Conservation (phyloP, 2,113 vertebrate species). For the Lanius ludovicianus region DNA sequence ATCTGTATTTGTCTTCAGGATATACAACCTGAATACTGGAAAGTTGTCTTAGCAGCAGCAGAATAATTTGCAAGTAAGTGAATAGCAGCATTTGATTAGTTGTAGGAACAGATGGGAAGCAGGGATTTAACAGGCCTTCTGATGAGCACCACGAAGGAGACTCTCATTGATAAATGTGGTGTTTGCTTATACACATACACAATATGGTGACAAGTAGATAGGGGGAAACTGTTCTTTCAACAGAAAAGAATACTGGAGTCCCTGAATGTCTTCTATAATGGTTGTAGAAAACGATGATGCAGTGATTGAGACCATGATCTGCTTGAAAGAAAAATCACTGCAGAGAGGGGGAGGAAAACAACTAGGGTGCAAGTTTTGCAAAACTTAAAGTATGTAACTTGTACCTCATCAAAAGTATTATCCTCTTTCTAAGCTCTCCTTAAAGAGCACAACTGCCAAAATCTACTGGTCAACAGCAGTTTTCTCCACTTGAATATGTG, state of each 20-base stretch:
- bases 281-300: neutral
- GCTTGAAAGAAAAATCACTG: neutral
- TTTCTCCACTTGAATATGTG: neutral
- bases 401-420: neutral
- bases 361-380: neutral
- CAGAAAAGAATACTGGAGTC: neutral
- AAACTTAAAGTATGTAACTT: neutral
- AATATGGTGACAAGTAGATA: neutral
- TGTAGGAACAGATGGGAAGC: conserved; percentile 14
- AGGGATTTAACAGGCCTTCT: neutral
- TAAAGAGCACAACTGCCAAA: neutral
- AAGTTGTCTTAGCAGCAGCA: conserved; percentile 2
- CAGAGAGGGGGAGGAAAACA: neutral
- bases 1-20: neutral
- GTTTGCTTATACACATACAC: neutral
- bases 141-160: neutral
- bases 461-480: neutral
- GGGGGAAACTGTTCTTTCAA: neutral
- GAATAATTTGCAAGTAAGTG: neutral
- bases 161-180: neutral
- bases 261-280: neutral
- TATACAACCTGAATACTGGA: neutral
- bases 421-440: neutral
- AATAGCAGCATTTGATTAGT: conserved; percentile 17
- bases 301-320: neutral